A percentile compares a stretch with the other conserved stretches of the same genome.
These are phyloP conservation scores for Chunga burmeisteri DNA, from an alignment of 2,113 vertebrate species.

Conservation along the genomic window DNA sequence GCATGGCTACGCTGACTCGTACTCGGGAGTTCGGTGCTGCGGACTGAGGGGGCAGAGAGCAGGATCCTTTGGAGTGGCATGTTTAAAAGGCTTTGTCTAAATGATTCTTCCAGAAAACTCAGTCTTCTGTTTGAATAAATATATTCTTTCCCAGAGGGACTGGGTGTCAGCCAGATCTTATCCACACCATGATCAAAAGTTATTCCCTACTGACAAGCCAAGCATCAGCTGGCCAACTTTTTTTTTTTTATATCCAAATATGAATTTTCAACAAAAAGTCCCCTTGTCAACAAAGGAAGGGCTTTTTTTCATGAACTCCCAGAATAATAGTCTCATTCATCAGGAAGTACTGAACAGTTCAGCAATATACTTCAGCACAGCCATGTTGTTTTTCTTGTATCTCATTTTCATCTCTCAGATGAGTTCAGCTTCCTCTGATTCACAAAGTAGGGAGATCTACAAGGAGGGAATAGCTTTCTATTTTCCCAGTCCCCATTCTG, in stretches of 20 bases:
- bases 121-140: constrained; percentile 5
- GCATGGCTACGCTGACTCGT: background rate
- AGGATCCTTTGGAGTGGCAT: background rate
- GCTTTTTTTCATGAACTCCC: background rate
- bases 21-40: background rate
- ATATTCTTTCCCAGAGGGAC: background rate
- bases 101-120: background rate
- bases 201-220: background rate
- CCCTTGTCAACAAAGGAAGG: background rate
- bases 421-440: background rate
- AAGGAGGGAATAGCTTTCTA: background rate
- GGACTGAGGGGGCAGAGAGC: background rate
- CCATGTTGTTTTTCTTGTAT: background rate
- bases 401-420: background rate
- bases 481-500: background rate
- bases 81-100: background rate
- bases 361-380: background rate
- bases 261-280: constrained; percentile 9
- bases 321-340: constrained; percentile 28
- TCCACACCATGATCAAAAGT: constrained; percentile 7
- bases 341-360: background rate
- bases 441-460: background rate
- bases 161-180: constrained; percentile 18
- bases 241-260: background rate
- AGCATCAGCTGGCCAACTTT: background rate